Percentiles rank a stretch among this genome's conserved stretches.
phyloP scores from a whole-genome alignment of 2,113 vertebrate genomes.

The Ceratotherium simum region DNA sequence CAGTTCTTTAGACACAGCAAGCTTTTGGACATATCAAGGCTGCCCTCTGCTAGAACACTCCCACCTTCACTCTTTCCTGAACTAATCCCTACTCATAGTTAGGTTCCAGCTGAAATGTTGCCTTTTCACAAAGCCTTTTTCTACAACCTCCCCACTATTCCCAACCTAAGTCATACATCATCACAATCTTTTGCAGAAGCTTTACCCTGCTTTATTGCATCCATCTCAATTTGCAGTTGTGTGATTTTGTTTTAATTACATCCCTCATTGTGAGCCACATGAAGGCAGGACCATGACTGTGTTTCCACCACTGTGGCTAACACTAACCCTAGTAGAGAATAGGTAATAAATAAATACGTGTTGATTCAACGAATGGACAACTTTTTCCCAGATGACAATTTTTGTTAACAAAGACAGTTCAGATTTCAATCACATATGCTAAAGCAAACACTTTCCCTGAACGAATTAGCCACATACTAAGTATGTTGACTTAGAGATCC shows the following conservation, averaged over 20 bases:
- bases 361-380: background rate
- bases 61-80: background rate
- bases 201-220: background rate
- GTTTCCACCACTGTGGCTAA: background rate
- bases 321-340: background rate
- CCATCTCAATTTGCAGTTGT: background rate
- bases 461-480: background rate
- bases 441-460: conserved; percentile 6
- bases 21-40: background rate
- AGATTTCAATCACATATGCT: background rate
- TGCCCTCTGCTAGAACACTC: background rate
- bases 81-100: background rate
- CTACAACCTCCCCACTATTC: background rate
- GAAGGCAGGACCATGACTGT: background rate
- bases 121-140: background rate
- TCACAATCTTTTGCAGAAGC: background rate
- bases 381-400: background rate
- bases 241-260: background rate
- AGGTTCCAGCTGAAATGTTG: background rate
- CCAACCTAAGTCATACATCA: background rate
- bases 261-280: background rate
- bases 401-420: background rate
- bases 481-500: background rate
- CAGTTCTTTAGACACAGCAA: background rate
- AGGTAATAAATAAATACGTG: background rate